Evolutionary conservation across 2,888 invertebrate genomes (phyloP).

Genomic region (Drosophila pseudotakahashii): DNA sequence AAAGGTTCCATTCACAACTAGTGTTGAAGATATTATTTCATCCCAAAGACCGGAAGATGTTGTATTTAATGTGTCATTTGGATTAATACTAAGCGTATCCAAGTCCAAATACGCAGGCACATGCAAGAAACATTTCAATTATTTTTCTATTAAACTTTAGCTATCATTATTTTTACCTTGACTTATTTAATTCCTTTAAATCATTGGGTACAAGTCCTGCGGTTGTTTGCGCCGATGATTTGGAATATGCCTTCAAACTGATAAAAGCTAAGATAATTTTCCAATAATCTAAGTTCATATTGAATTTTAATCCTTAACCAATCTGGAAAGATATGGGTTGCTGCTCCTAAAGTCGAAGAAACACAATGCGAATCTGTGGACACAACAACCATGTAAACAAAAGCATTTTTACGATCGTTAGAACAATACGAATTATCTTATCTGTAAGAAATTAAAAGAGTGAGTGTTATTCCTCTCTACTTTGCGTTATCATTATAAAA

Average conservation of each 20-base stretch:
- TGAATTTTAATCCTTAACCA: not conserved
- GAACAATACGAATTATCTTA: conserved; percentile 36
- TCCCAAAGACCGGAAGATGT: not conserved
- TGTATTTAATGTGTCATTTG: not conserved
- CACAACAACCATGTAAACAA: conserved; percentile 22
- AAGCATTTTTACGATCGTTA: conserved; percentile 6
- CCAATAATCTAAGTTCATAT: conserved; percentile 20
- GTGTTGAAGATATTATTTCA: not conserved
- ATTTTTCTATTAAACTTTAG: not conserved
- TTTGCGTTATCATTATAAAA: conserved; percentile 14
- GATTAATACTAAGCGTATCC: not conserved
- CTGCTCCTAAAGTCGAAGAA: not conserved
- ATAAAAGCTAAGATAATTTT: conserved; percentile 3
- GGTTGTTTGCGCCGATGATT: not conserved
- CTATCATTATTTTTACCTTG: not conserved
- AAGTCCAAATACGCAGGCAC: not conserved
- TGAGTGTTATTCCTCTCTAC: conserved; percentile 10
- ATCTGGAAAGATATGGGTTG: conserved; percentile 3
- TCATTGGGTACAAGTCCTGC: not conserved
- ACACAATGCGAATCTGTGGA: not conserved
- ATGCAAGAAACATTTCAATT: not conserved
- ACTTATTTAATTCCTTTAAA: not conserved
- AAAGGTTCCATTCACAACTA: not conserved
- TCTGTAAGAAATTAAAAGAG: conserved; percentile 9
- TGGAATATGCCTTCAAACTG: not conserved